Base-by-base conservation (phyloP, 2,113 vertebrate genomes). In the Pluvianellus socialis region DNA sequence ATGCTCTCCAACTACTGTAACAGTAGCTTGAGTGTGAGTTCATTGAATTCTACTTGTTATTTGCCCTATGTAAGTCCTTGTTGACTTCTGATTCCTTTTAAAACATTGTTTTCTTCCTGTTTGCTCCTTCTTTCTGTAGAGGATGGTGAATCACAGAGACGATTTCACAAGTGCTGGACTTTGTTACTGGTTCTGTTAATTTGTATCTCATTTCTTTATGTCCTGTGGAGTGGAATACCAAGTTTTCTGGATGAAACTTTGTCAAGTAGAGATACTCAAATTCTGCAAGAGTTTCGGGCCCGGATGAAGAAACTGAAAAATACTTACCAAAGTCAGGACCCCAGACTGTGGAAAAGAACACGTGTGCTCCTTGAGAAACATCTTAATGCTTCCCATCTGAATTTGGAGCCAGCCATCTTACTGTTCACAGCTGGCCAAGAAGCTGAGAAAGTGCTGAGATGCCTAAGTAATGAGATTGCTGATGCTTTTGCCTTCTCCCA, bases 401-500 rank as follows among this genome's bases (percentile, higher is more conserved):
- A 93, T n/a, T 95, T 97, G 20, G 98, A 99, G 94, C 99, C 99
- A 0, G 98, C 99, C 40, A 99, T 99, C 89, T 91, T 99, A 89
- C 98, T 99, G 86, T 95, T 99, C 90, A 98, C 99, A 1, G 98
- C 99, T 7, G 99, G 99, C 42, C 94, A 28, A 73, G 96, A 97
- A 33, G 99, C 98, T 3, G 98, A 99, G 97, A 97, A 75, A 96
- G 99, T 97, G 0, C 97, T 99, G 47, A 97, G 61, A 38, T 99
- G 99, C 94, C 95, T 99, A 62, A 98, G 99, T 73, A 97, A 96
- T 2, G 95, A 97, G 33, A 98, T 99, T 58, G 99, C 99, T 1
- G 88, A 97, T 1, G 98, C 98, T 71, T 98, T 99, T 86, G 99
- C 99, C 5, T 96, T 97, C 4, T 98, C 98, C 58, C 96, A 92